These are phyloP conservation scores for Lagopus muta DNA, from an alignment of 2,113 vertebrate species.

Conservation along the genomic window DNA sequence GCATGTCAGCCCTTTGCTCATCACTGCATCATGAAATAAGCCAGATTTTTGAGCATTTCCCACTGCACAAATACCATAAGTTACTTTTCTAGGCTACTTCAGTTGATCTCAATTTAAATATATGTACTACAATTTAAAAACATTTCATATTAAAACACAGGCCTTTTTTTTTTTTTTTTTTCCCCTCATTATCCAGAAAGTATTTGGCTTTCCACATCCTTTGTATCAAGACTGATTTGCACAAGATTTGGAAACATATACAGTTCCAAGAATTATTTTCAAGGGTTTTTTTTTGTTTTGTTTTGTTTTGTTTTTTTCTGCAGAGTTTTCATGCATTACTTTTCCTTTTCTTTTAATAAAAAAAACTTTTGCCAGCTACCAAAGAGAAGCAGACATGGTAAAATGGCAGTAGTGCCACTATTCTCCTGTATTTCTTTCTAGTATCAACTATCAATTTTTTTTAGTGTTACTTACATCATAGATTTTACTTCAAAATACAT, in stretches of 20 bases:
- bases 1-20: background rate
- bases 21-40: background rate
- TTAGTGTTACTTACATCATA: conserved; percentile 10
- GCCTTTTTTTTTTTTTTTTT: background rate
- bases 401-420: background rate
- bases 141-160: background rate
- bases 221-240: background rate
- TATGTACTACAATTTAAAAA: background rate
- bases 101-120: background rate
- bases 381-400: background rate
- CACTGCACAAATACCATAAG: background rate
- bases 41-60: background rate
- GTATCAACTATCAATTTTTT: conserved; percentile 15
- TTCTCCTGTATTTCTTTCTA: background rate
- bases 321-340: background rate
- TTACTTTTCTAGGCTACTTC: background rate
- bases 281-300: too few relatives aligned
- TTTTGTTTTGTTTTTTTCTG: too few relatives aligned
- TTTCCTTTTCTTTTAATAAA: background rate
- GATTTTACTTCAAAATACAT: conserved; percentile 24
- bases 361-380: background rate
- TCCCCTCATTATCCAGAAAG: background rate
- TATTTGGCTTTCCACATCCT: background rate
- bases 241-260: background rate
- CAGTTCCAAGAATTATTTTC: too few relatives aligned